Evolutionary conservation across 2,113 vertebrate genomes (phyloP).

Genomic region (Toxostoma redivivum): DNA sequence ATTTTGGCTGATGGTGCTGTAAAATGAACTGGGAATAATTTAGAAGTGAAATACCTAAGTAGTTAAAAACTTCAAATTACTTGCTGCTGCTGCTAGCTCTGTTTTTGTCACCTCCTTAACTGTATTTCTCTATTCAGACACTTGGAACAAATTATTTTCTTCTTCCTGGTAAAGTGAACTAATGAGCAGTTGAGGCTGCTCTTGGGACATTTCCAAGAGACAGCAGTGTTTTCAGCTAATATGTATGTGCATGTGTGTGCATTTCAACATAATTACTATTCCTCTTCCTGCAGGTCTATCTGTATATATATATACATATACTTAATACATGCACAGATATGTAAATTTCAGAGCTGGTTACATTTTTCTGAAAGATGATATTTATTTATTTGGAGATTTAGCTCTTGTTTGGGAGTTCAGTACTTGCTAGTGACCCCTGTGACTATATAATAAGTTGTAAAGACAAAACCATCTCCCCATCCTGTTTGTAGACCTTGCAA

Average conservation of each 20-base stretch:
- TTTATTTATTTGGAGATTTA: background rate
- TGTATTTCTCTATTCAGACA: constrained; percentile 35
- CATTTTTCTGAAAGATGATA: background rate
- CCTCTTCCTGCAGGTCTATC: background rate
- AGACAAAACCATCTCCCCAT: background rate
- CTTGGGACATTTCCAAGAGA: constrained; percentile 2
- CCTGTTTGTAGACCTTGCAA: background rate
- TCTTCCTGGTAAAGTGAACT: constrained; percentile 19
- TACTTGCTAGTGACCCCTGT: background rate
- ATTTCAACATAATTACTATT: background rate
- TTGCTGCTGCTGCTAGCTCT: too few species aligned
- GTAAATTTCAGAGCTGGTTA: background rate
- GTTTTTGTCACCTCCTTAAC: too few species aligned
- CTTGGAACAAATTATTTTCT: constrained; percentile 50
- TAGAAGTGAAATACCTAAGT: too few species aligned
- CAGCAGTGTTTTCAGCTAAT: background rate
- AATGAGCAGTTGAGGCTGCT: background rate
- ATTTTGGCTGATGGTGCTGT: too few species aligned
- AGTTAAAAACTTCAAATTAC: too few species aligned
- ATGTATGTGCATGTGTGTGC: background rate
- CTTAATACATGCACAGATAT: background rate
- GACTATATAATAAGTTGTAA: background rate
- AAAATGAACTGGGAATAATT: too few species aligned
- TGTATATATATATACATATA: background rate
- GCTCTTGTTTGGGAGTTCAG: background rate